phyloP scores from a whole-genome alignment of 2,888 invertebrate genomes.

The Orthonevra nobilis region DNA sequence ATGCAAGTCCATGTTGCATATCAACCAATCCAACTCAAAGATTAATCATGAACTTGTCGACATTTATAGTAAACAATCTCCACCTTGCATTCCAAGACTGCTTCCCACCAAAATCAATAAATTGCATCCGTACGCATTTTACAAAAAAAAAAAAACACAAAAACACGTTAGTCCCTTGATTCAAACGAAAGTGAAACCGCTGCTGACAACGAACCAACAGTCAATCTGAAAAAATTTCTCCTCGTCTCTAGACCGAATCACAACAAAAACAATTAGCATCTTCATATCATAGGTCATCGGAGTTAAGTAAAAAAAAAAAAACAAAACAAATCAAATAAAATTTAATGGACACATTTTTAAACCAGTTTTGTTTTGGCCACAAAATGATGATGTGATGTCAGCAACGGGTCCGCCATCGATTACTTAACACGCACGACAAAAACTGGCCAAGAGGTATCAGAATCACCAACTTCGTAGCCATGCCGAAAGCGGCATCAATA shows the following conservation, averaged over 20 bases:
- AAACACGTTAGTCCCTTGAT: no score
- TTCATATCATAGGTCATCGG: conserved; percentile 2
- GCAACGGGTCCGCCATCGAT: conserved; percentile 13
- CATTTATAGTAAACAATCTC: background rate
- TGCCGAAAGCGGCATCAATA: conserved; percentile 8
- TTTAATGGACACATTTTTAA: background rate
- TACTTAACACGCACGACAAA: conserved; percentile 35
- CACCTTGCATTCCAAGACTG: background rate
- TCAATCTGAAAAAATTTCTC: conserved; percentile 28
- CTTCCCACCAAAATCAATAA: conserved; percentile 7
- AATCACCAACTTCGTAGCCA: background rate
- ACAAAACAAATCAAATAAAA: conserved; percentile 13
- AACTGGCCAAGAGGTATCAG: conserved; percentile 40
- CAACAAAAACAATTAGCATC: conserved; percentile 28
- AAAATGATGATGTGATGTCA: conserved; percentile 28
- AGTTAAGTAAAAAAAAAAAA: background rate
- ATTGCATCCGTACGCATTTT: conserved; percentile 1
- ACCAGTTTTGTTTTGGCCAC: conserved; percentile 31
- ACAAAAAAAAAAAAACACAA: no score
- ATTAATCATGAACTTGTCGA: no score
- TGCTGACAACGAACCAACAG: background rate
- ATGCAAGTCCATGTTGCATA: no score
- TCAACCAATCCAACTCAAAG: background rate
- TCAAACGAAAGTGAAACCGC: conserved; percentile 39
- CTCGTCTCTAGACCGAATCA: no score